A percentile compares a stretch with the other conserved stretches of the same genome.
phyloP scores from a whole-genome alignment of 2,888 invertebrate species.

The Leptarthrus brevirostris region DNA sequence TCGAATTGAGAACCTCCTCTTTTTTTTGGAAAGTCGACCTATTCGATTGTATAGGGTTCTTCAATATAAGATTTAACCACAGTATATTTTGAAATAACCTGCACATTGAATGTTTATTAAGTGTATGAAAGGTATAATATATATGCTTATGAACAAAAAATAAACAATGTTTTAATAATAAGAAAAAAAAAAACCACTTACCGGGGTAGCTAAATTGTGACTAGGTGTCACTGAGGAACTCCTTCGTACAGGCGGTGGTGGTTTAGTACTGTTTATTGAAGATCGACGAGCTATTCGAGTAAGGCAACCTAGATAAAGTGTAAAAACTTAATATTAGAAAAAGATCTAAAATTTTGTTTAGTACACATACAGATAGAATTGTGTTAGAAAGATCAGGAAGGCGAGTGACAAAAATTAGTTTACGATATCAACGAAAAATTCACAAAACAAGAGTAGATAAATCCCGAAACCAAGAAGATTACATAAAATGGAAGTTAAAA shows the following conservation, averaged over 20 bases:
- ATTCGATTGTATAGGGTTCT: too few relatives aligned
- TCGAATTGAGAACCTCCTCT: too few relatives aligned
- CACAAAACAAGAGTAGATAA: constrained; percentile 49
- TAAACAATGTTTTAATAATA: too few relatives aligned
- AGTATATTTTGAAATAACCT: too few relatives aligned
- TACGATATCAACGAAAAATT: constrained; percentile 44
- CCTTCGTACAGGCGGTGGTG: constrained; percentile 85
- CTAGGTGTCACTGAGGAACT: constrained; percentile 74
- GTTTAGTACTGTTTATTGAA: constrained; percentile 70
- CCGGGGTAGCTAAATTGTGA: constrained; percentile 62
- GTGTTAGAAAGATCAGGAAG: constrained; percentile 18
- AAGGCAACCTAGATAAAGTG: constrained; percentile 57
- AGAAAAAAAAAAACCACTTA: too few relatives aligned
- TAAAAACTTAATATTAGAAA: background rate
- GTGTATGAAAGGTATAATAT: too few relatives aligned
- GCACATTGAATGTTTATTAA: too few relatives aligned
- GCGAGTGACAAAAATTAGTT: constrained; percentile 24
- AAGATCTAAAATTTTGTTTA: background rate
- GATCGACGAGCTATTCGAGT: constrained; percentile 66
- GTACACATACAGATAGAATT: background rate
- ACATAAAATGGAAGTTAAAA: constrained; percentile 56
- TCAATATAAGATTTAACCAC: too few relatives aligned
- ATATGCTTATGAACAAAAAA: too few relatives aligned
- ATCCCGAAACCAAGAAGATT: constrained; percentile 48
- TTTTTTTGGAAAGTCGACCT: too few relatives aligned